Evolutionary conservation across 2,797 vertebrate genomes (phyloP).

Genomic region (Ctenopoma kingsleyae): DNA sequence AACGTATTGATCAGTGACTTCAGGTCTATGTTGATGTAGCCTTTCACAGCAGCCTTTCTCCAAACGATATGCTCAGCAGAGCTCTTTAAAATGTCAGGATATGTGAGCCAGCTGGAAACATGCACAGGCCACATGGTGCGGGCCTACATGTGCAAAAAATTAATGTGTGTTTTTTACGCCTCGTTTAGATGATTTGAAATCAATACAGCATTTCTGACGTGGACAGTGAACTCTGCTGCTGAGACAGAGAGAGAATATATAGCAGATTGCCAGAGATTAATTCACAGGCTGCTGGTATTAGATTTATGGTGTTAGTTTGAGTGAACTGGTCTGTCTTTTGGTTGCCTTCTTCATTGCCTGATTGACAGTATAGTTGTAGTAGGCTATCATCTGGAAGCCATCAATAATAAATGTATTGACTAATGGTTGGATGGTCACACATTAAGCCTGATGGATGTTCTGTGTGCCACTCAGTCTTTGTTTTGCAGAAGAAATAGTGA

Average conservation of each 20-base stretch:
- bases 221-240: slow-evolving; percentile 16
- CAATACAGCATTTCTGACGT: slow-evolving; percentile 31
- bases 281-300: slow-evolving; percentile 37
- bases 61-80: slow-evolving; percentile 1
- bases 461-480: not conserved
- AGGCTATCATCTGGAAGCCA: slow-evolving; percentile 4
- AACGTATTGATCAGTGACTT: slow-evolving; percentile 57
- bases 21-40: slow-evolving; percentile 27
- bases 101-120: slow-evolving; percentile 42
- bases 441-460: not conserved
- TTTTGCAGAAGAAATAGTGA: slow-evolving; percentile 10
- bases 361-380: not conserved
- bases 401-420: not conserved
- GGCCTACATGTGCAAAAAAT: slow-evolving; percentile 45
- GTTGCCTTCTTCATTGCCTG: slow-evolving; percentile 7
- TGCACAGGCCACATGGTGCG: slow-evolving; percentile 44
- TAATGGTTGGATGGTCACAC: slow-evolving; percentile 7
- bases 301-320: slow-evolving; percentile 26
- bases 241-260: slow-evolving; percentile 22
- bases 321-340: slow-evolving; percentile 22
- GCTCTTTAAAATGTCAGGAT: slow-evolving; percentile 30
- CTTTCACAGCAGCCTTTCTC: slow-evolving; percentile 10
- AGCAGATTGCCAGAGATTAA: slow-evolving; percentile 28
- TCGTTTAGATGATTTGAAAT: slow-evolving; percentile 46
- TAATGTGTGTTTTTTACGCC: not conserved